These are phyloP conservation scores for Thaumetopoea pityocampa DNA, from an alignment of 1,140 invertebrate species.

Conservation along the genomic window DNA sequence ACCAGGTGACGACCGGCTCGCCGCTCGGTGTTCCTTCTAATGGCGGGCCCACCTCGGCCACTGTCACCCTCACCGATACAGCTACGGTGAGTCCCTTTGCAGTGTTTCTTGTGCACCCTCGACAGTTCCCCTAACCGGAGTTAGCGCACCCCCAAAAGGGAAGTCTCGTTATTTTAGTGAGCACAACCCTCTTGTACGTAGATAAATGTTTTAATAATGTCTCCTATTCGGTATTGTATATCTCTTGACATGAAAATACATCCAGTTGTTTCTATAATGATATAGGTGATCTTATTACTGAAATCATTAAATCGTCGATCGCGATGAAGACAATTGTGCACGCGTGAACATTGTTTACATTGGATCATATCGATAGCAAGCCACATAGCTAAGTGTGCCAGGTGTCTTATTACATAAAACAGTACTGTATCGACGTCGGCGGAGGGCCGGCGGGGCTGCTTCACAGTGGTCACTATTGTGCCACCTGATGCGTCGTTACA, in stretches of 20 bases:
- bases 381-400: slow-evolving; percentile 27
- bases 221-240: neutral
- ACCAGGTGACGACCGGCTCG: slow-evolving; percentile 46
- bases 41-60: slow-evolving; percentile 58
- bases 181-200: slow-evolving; percentile 31
- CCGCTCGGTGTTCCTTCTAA: slow-evolving; percentile 32
- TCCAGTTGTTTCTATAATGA: no score
- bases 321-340: no score
- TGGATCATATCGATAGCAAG: slow-evolving; percentile 24
- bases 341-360: slow-evolving; percentile 45
- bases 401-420: slow-evolving; percentile 36
- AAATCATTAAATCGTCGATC: no score
- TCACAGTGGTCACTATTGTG: neutral
- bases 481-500: neutral
- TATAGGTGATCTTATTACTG: no score
- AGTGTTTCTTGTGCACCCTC: slow-evolving; percentile 59
- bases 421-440: slow-evolving; percentile 9
- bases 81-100: slow-evolving; percentile 71
- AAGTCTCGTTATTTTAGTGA: slow-evolving; percentile 58
- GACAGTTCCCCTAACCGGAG: slow-evolving; percentile 56
- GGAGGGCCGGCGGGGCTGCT: neutral
- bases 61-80: slow-evolving; percentile 68
- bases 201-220: slow-evolving; percentile 11
- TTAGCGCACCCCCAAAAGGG: slow-evolving; percentile 56
- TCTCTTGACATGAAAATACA: no score